Conservation (phyloP, 2,888 invertebrate genomes). For the Scaptomyza caliginosa region DNA sequence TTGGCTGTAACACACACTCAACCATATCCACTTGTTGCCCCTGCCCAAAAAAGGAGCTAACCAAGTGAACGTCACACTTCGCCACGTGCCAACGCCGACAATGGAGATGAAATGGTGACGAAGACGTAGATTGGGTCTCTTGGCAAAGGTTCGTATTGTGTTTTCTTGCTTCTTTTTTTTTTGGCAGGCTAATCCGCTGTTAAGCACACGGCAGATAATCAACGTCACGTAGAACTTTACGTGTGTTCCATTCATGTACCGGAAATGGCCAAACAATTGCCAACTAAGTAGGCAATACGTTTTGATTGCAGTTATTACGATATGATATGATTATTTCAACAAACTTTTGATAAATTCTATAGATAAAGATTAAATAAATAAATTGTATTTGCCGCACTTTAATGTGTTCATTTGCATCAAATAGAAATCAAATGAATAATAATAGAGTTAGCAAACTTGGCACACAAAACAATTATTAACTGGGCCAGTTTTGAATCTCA, state of each 20-base stretch:
- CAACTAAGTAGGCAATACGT: constrained; percentile 15
- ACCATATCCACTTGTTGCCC: constrained; percentile 59
- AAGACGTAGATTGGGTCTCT: constrained; percentile 4
- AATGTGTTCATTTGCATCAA: no score
- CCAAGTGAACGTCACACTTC: constrained; percentile 29
- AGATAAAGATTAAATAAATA: no score
- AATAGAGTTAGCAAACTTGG: constrained; percentile 14
- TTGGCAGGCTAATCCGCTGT: constrained; percentile 68
- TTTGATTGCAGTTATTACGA: constrained; percentile 34
- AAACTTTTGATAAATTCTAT: not conserved
- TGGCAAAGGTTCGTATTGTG: constrained; percentile 38
- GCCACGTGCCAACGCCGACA: constrained; percentile 41
- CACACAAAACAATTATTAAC: constrained; percentile 30
- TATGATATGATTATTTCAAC: constrained; percentile 18
- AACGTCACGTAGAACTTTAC: constrained; percentile 62
- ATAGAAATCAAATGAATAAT: constrained; percentile 20
- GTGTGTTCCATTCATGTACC: constrained; percentile 41
- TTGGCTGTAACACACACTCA: constrained; percentile 22
- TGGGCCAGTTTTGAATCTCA: constrained; percentile 34
- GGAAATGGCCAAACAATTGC: constrained; percentile 17
- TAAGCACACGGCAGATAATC: constrained; percentile 73
- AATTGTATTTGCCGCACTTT: no score
- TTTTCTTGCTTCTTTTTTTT: constrained; percentile 38
- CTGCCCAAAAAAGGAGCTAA: constrained; percentile 1
- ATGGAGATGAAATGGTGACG: not conserved